phyloP scores from a whole-genome alignment of 1,140 invertebrate genomes.

The Archivesica marissinica region DNA sequence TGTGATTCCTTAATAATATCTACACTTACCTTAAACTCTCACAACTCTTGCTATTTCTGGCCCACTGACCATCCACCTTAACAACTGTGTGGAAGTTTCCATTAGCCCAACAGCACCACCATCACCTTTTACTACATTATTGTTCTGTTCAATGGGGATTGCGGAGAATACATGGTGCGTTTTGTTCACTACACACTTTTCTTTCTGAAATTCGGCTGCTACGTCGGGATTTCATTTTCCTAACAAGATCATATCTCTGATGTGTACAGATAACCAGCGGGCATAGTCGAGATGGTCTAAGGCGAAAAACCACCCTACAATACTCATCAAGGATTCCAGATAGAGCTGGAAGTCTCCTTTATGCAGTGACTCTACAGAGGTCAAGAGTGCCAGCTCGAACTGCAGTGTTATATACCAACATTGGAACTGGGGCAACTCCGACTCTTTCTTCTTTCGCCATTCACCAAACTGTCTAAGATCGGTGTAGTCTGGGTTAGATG shows the following conservation, averaged over 20 bases:
- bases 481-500: no score
- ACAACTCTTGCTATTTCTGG: slow-evolving; percentile 46
- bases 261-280: slow-evolving; percentile 67
- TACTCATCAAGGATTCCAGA: neutral
- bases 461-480: no score
- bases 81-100: slow-evolving; percentile 22
- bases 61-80: slow-evolving; percentile 42
- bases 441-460: neutral
- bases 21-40: slow-evolving; percentile 34
- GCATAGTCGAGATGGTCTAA: slow-evolving; percentile 65
- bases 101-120: slow-evolving; percentile 70
- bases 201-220: no score
- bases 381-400: slow-evolving; percentile 28
- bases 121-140: slow-evolving; percentile 66
- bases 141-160: slow-evolving; percentile 68
- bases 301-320: slow-evolving; percentile 36
- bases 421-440: slow-evolving; percentile 12
- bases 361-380: slow-evolving; percentile 22
- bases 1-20: neutral
- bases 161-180: slow-evolving; percentile 59
- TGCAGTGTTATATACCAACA: slow-evolving; percentile 43
- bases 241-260: slow-evolving; percentile 58
- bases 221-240: neutral
- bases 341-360: slow-evolving; percentile 37
- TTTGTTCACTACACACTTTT: no score